Evolutionary conservation across 2,797 vertebrate genomes (phyloP), one percentile per base, ranked within the genome.

Genomic region (Peromyscus attwateri): DNA sequence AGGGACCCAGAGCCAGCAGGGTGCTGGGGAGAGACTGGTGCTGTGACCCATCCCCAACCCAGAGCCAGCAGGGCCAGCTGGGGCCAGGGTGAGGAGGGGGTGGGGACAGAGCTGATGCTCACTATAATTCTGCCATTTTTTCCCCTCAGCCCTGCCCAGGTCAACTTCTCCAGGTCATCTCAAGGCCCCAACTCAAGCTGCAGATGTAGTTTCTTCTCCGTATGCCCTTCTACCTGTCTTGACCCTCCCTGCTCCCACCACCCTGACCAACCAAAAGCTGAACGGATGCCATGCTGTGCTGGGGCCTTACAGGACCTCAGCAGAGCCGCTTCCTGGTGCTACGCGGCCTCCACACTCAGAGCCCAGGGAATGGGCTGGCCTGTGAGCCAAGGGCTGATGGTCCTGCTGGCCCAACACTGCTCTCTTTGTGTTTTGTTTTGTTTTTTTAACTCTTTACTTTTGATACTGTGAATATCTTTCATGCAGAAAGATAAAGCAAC

Each of bases 381-480:
- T 88, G 12, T 93, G 96, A 95, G 95, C 76, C 17, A 25, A 95
- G 95, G 97, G 91, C 92, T 97, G 96, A 97, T 96, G 97, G 97
- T 97, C 97, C 96, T 97, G 96, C 98, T 98, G 97, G 97, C 98
- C 97, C 97, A 94, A 93, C 91, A 97, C 96, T 98, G 97, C 96
- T 98, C 97, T 97, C 97, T 98, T 93, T 97, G 97, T 96, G 97
- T 97, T 97, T 92, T 92, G 17, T 21, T 34, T 84, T 75, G 29
- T 94, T 99, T 98, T 98, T 99, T 94, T 95, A 98, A 98, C 98
- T 99, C 99, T 99, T 99, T 99, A 99, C 99, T 99, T 99, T 99
- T 99, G 99, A 99, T 99, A 99, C 99, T 99, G 99, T 99, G 99
- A 99, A 99, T 99, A 99, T 99, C 99, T 99, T 99, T 99, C 99